Conservation (phyloP, 2,797 vertebrate species). For the Lophotriccus pileatus region DNA sequence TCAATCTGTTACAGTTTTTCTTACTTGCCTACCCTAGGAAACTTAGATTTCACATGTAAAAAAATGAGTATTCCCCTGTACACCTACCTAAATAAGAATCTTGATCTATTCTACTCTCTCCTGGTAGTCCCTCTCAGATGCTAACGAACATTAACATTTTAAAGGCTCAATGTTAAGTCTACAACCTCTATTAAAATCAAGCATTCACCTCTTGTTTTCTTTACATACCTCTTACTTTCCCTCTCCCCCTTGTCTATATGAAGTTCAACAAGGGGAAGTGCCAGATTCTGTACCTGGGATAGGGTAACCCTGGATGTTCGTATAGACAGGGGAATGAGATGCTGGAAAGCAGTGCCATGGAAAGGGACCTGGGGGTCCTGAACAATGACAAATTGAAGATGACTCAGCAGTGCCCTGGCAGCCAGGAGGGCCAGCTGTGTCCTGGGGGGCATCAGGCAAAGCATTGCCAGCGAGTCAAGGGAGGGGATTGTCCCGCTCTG, state of each 20-base stretch:
- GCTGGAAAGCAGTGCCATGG: not conserved
- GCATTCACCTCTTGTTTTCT: not conserved
- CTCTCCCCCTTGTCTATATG: no score
- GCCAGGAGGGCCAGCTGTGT: not conserved
- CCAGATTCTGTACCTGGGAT: not conserved
- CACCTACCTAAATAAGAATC: not conserved
- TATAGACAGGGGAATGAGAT: not conserved
- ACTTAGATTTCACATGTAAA: not conserved
- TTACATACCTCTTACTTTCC: not conserved
- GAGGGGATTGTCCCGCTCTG: not conserved
- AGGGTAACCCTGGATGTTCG: not conserved
- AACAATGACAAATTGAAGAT: not conserved
- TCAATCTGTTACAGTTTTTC: not conserved
- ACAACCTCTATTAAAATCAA: not conserved
- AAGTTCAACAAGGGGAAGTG: not conserved
- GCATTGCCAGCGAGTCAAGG: rapidly evolving
- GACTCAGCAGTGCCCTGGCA: not conserved
- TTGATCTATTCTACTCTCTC: not conserved
- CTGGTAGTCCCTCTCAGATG: not conserved
- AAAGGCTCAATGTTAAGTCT: not conserved
- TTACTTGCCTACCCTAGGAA: not conserved
- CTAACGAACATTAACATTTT: not conserved
- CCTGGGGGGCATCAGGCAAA: not conserved
- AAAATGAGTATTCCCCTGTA: not conserved
- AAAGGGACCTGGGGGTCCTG: not conserved